Conservation (phyloP, 2,797 vertebrate species). For the Xenops minutus region DNA sequence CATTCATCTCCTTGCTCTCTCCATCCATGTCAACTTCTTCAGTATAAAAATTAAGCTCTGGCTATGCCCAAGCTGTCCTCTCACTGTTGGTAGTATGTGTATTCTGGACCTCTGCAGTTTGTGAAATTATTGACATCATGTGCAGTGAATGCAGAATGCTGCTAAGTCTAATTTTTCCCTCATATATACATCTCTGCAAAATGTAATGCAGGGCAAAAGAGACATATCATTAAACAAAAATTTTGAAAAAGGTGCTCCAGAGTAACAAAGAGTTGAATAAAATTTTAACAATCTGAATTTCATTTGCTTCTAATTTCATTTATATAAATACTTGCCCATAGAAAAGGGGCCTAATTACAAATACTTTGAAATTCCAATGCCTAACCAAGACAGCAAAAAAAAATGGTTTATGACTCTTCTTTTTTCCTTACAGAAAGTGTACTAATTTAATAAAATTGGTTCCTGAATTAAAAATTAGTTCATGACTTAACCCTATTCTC, state of each 20-base stretch:
- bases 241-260: background rate
- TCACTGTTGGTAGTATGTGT: background rate
- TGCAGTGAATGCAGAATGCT: background rate
- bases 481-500: background rate
- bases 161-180: background rate
- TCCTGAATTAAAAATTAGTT: background rate
- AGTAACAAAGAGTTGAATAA: background rate
- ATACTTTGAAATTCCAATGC: background rate
- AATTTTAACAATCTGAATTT: background rate
- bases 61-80: background rate
- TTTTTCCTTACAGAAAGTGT: background rate
- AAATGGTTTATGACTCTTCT: background rate
- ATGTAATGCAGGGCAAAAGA: background rate
- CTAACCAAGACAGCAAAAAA: background rate
- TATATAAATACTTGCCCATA: background rate
- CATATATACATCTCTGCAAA: background rate
- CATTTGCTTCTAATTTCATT: background rate
- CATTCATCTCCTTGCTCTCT: background rate
- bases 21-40: background rate
- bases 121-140: background rate
- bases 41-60: background rate
- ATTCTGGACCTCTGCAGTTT: background rate
- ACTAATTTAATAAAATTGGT: background rate
- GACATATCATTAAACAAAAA: background rate
- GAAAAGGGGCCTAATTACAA: background rate